A percentile compares a stretch with the other conserved stretches of the same genome.
Conservation (phyloP, 2,113 vertebrate species). For the Phrynosoma platyrhinos region DNA sequence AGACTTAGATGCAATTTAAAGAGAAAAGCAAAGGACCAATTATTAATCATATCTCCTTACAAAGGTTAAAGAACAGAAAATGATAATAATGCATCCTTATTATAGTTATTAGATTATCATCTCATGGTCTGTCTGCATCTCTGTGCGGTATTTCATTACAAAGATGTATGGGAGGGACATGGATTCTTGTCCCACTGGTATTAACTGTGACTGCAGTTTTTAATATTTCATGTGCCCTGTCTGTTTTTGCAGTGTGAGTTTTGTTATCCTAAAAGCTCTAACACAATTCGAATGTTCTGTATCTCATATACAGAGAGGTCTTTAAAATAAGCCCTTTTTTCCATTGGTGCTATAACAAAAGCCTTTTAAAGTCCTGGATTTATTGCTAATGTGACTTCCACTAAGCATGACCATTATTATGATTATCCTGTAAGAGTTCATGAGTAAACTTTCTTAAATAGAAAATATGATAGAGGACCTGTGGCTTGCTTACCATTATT, state of each 20-base stretch:
- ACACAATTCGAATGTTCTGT: accelerated
- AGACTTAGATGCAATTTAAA: slow-evolving; percentile 58
- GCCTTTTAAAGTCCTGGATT: slow-evolving; percentile 39
- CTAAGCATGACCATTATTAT: slow-evolving; percentile 22
- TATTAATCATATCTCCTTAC: slow-evolving; percentile 49
- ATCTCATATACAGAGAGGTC: background rate
- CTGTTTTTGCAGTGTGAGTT: slow-evolving; percentile 32
- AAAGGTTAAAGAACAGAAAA: slow-evolving; percentile 60
- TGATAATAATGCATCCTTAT: slow-evolving; percentile 58
- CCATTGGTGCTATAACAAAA: slow-evolving; percentile 29
- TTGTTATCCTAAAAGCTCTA: slow-evolving; percentile 14
- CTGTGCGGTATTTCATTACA: slow-evolving; percentile 39
- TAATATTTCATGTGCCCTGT: background rate
- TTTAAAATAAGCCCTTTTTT: slow-evolving; percentile 39
- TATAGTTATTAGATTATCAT: slow-evolving; percentile 48
- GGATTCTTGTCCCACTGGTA: background rate
- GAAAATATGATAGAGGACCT: slow-evolving; percentile 40
- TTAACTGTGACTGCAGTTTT: slow-evolving; percentile 25
- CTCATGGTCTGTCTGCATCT: slow-evolving; percentile 23
- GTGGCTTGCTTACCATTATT: slow-evolving; percentile 54
- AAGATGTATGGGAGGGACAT: background rate
- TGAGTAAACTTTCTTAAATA: slow-evolving; percentile 35
- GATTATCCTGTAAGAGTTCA: background rate
- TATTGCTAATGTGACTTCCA: slow-evolving; percentile 33
- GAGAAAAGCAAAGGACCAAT: slow-evolving; percentile 43